A percentile compares a stretch with the other conserved stretches of the same genome.
Evolutionary conservation across 1,140 invertebrate genomes (phyloP).

Genomic region (Apis mellifera): DNA sequence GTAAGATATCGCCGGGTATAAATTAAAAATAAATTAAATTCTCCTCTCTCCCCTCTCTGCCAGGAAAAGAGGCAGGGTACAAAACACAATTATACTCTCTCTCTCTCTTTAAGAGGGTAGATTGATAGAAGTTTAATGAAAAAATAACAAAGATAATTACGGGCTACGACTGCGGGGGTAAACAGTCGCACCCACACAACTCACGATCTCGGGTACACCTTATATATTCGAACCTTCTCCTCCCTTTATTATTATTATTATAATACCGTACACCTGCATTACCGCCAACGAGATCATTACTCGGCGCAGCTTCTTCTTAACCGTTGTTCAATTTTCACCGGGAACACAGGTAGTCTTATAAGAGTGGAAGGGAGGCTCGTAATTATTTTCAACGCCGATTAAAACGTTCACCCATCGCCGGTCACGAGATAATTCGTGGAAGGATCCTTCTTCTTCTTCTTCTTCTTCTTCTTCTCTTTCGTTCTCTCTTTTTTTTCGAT

Average conservation of each 20-base stretch:
- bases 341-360: not conserved
- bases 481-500: not conserved
- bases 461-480: not conserved
- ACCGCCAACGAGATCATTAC: conserved; percentile 7
- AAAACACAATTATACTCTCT: conserved; percentile 30
- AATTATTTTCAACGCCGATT: not conserved
- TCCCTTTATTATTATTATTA: conserved; percentile 27
- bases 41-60: conserved; percentile 35
- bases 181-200: conserved; percentile 40
- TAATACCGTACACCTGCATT: conserved; percentile 29
- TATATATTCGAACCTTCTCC: conserved; percentile 12
- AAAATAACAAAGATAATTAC: conserved; percentile 76
- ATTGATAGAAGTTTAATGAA: conserved; percentile 77
- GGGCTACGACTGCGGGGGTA: conserved; percentile 42
- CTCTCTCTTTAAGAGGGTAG: conserved; percentile 21
- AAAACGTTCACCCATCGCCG: not conserved
- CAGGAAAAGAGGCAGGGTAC: not conserved
- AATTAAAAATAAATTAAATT: conserved; percentile 72
- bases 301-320: conserved; percentile 8
- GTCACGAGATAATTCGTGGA: not conserved
- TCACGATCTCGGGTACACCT: conserved; percentile 22
- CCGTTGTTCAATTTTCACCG: not conserved
- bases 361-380: not conserved
- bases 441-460: not conserved
- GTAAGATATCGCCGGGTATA: conserved; percentile 65